Conservation (phyloP, 2,797 vertebrate genomes). For the Orientallactaga sibirica region DNA sequence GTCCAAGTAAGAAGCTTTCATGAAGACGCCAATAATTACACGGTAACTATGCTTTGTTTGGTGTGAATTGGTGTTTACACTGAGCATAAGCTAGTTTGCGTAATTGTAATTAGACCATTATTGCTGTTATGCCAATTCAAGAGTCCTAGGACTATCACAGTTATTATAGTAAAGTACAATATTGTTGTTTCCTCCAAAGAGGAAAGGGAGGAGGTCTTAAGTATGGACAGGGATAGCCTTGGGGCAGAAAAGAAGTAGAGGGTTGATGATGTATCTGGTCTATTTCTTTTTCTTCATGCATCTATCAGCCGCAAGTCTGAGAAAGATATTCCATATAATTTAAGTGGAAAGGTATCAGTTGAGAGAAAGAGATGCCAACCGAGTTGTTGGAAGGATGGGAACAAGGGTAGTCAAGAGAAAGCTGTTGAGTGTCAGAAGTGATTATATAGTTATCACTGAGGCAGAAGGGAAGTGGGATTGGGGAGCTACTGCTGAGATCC, state of each 20-base stretch:
- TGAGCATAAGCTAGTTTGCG: neutral
- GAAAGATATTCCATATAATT: neutral
- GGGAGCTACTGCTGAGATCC: neutral
- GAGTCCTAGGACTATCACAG: neutral
- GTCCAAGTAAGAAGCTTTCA: neutral
- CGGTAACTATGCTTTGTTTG: neutral
- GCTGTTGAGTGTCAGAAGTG: neutral
- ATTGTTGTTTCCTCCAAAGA: neutral
- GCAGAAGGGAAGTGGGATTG: neutral
- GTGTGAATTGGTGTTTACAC: neutral
- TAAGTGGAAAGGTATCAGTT: conserved; percentile 39
- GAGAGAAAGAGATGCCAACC: neutral
- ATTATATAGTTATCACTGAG: neutral
- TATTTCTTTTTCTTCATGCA: neutral
- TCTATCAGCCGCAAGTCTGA: neutral
- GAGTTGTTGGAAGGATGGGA: neutral
- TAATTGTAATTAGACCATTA: conserved; percentile 24
- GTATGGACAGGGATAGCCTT: neutral
- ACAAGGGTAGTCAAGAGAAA: neutral
- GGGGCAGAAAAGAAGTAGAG: neutral
- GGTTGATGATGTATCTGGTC: neutral
- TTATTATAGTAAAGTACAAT: neutral
- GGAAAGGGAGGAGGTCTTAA: neutral
- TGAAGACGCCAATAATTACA: neutral
- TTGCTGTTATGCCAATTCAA: neutral